Conservation (phyloP, 2,797 vertebrate genomes). For the Cichlasoma orientale region DNA sequence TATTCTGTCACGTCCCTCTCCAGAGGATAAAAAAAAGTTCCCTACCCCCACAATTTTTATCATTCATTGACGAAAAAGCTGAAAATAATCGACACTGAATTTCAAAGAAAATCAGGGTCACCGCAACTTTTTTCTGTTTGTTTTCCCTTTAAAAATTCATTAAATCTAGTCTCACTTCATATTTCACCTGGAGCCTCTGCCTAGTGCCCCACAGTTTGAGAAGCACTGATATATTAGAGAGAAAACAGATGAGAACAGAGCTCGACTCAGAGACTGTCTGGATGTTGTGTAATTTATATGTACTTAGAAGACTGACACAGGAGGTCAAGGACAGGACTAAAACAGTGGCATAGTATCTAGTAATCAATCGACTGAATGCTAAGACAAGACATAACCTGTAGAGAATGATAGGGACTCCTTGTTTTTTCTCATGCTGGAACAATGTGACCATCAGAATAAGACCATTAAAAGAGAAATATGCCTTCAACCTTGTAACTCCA, state of each 20-base stretch:
- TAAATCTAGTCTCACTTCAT: too few species aligned
- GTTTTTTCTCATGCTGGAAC: not conserved
- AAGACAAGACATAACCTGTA: not conserved
- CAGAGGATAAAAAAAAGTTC: not conserved
- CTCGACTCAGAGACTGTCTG: not conserved
- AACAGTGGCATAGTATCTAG: constrained; percentile 11
- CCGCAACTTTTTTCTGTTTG: too few species aligned
- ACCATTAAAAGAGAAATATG: not conserved
- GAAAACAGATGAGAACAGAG: not conserved
- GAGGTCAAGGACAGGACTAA: constrained; percentile 29
- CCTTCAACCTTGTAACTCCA: not conserved
- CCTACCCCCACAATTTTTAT: too few species aligned
- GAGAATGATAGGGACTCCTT: not conserved
- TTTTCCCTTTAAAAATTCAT: too few species aligned
- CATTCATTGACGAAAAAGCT: too few species aligned
- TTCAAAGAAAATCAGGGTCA: too few species aligned
- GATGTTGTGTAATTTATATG: not conserved
- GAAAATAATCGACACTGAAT: too few species aligned
- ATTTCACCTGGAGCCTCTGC: too few species aligned
- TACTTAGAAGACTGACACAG: not conserved
- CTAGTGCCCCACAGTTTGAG: too few species aligned
- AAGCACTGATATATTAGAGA: not conserved
- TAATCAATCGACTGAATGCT: not conserved
- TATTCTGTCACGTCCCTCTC: not conserved
- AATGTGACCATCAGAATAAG: not conserved